Evolutionary conservation across 2,113 vertebrate genomes (phyloP).

Genomic region (Bujurquina vittata): DNA sequence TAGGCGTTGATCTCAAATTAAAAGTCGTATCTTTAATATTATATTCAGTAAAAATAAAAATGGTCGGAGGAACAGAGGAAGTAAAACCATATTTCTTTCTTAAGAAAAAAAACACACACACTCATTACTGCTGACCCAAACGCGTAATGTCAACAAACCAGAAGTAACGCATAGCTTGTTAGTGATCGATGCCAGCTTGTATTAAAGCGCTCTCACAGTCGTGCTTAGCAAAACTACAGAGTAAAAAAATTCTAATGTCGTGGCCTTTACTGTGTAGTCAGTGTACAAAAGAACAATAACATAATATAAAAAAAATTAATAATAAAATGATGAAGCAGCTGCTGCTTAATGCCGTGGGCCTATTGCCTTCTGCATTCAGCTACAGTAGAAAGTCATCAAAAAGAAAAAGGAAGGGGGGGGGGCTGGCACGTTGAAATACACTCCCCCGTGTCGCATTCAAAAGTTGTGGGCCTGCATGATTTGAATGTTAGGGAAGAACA

Average conservation of each 20-base stretch:
- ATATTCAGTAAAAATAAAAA: not conserved
- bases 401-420: not conserved
- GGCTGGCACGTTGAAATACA: not conserved
- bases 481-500: conserved; percentile 55
- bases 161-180: conserved; percentile 9
- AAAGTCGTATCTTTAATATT: not conserved
- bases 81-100: not conserved
- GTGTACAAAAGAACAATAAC: not conserved
- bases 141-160: conserved; percentile 32
- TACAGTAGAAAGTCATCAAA: conserved; percentile 1
- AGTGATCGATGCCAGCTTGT: conserved; percentile 42
- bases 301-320: conserved; percentile 3
- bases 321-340: conserved; percentile 50
- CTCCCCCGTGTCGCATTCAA: conserved; percentile 59
- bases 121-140: conserved; percentile 18
- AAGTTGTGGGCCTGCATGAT: conserved; percentile 55
- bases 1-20: not conserved
- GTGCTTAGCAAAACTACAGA: not conserved
- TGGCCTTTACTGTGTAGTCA: not conserved
- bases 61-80: not conserved
- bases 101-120: not conserved
- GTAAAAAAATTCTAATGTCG: not conserved
- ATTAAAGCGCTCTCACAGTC: conserved; percentile 8
- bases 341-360: conserved; percentile 21
- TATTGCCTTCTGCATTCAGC: not conserved